Conservation (phyloP, 2,113 vertebrate genomes). For the Spilogale gracilis region DNA sequence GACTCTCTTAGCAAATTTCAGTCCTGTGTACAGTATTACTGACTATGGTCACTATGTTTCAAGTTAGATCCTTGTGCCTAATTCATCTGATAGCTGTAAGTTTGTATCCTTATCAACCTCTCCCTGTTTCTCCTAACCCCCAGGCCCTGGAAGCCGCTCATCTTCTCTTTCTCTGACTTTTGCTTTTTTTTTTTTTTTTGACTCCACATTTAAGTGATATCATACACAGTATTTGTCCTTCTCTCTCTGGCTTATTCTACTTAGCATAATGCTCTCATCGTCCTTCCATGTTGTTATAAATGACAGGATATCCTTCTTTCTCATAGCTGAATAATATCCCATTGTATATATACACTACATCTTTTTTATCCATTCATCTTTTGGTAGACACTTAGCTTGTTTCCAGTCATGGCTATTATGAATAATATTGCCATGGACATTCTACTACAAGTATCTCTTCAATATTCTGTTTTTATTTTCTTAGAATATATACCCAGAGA, state of each 20-base stretch:
- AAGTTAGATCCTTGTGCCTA: neutral
- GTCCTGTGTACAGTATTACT: neutral
- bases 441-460: neutral
- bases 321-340: neutral
- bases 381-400: neutral
- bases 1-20: neutral
- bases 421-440: neutral
- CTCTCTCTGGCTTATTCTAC: neutral
- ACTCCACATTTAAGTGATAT: neutral
- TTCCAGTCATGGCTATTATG: neutral
- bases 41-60: neutral
- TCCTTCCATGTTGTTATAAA: neutral
- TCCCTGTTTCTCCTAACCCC: neutral
- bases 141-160: neutral
- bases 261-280: neutral
- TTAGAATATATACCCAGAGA: neutral
- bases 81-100: neutral
- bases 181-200: neutral
- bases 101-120: neutral
- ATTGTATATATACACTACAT: neutral
- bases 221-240: neutral
- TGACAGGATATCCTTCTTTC: neutral
- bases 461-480: neutral
- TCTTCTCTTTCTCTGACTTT: neutral
- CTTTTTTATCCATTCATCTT: neutral